Evolutionary conservation across 2,797 vertebrate species (phyloP).

Genomic region (Oceanodroma leucorhoa): DNA sequence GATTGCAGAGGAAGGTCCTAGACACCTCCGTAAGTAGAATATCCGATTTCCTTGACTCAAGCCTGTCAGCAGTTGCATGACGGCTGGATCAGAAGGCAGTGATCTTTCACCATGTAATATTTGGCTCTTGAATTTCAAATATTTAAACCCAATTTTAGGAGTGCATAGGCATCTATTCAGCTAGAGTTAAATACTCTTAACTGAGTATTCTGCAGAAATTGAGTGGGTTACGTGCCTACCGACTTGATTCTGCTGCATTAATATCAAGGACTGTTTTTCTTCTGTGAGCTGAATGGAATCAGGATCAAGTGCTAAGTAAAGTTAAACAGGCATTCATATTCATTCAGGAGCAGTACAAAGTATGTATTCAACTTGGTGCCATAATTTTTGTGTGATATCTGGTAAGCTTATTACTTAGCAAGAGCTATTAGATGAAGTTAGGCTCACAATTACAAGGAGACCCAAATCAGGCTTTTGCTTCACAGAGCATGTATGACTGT

Average conservation of each 20-base stretch:
- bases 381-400: slow-evolving; percentile 41
- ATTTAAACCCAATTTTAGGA: neutral
- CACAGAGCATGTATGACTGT: slow-evolving; percentile 7
- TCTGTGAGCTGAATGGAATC: slow-evolving; percentile 52
- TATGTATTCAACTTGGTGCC: slow-evolving; percentile 44
- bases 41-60: neutral
- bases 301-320: slow-evolving; percentile 56
- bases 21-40: neutral
- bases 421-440: slow-evolving; percentile 58
- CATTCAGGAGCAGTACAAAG: slow-evolving; percentile 50
- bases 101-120: neutral
- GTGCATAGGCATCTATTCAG: neutral
- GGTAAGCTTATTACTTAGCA: slow-evolving; percentile 59
- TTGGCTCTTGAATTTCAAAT: slow-evolving; percentile 15
- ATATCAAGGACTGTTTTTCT: slow-evolving; percentile 45
- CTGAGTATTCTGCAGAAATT: slow-evolving; percentile 2
- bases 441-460: slow-evolving; percentile 40
- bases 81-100: neutral
- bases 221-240: slow-evolving; percentile 2
- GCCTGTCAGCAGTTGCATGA: neutral
- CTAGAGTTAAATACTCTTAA: slow-evolving; percentile 22
- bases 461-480: slow-evolving; percentile 49
- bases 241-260: slow-evolving; percentile 11
- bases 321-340: slow-evolving; percentile 56
- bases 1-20: neutral